Evolutionary conservation across 2,888 invertebrate genomes (phyloP), one percentile per base, ranked within the genome.

Genomic region (Drosophila demipolita): DNA sequence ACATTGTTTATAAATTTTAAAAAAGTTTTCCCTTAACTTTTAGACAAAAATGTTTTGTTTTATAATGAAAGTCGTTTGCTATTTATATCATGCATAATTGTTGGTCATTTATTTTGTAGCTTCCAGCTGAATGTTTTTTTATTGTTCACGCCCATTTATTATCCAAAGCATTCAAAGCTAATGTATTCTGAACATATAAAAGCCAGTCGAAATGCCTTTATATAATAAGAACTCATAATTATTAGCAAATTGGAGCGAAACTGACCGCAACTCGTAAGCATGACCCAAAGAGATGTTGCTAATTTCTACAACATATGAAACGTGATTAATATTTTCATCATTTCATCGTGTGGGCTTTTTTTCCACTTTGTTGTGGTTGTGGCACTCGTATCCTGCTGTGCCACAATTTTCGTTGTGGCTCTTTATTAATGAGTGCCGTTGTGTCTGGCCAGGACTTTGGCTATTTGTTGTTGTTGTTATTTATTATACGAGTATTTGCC

Each of bases 251-350:
- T 68, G 68, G 49, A 73, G 48, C 53, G 12, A 50, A 66, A 58
- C 48, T 49, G 38, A 67, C 60, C 58, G 45, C 55, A 49, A 49
- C 49, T 61, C 52, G 45, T 63, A 52, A 45, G 72, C 57, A 26
- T 40, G 72, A 63, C 57, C 63, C 63, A 54, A 57, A 50, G 33
- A 64, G 63, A 60, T 20, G 57, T 42, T 73, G 77, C 85, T 82
- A 87, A 87, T 86, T 87, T 82, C 76, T 64, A 75, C 83, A 82
- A 87, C 82, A 85, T 89, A 87, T 87, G 84, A 87, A 89, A 82
- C 81, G 86, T 82, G 83, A 87, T 87, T 87, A 87, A 89, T 89
- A 86, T 87, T 82, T 80, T 75, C 68, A 68, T 72, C 75, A 48
- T 38, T 53, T 32, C 66, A 38, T 59, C 61, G 50, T 55, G 15